phyloP scores from a whole-genome alignment of 2,888 invertebrate species.

The Gari tellinella region DNA sequence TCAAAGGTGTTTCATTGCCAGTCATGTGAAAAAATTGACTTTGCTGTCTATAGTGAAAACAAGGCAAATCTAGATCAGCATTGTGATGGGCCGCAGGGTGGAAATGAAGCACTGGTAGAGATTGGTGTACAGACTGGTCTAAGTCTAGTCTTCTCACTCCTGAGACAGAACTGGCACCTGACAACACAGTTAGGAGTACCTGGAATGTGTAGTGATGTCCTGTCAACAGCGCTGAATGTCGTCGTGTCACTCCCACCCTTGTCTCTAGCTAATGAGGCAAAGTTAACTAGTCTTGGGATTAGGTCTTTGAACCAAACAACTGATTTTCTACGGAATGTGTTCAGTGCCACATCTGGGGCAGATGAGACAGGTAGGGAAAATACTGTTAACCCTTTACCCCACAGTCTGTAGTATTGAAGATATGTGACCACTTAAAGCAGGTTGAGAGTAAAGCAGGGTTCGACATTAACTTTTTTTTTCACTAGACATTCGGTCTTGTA shows the following conservation, averaged over 20 bases:
- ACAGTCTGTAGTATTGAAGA: no score
- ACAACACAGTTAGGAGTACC: slow-evolving; percentile 76
- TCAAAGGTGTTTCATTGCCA: slow-evolving; percentile 86
- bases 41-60: slow-evolving; percentile 21
- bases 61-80: slow-evolving; percentile 19
- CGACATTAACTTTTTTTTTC: no score
- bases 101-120: slow-evolving; percentile 87
- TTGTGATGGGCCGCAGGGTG: slow-evolving; percentile 31
- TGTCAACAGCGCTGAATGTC: slow-evolving; percentile 87
- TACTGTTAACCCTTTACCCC: no score
- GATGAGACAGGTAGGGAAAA: slow-evolving; percentile 84
- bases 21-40: background rate
- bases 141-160: slow-evolving; percentile 87
- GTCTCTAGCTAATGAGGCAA: slow-evolving; percentile 87
- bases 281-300: slow-evolving; percentile 85
- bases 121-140: slow-evolving; percentile 88
- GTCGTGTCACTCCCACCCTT: slow-evolving; percentile 87
- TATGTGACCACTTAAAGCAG: no score
- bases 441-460: no score
- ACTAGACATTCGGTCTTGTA: no score
- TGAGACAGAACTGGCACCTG: slow-evolving; percentile 87
- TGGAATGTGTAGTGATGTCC: slow-evolving; percentile 87
- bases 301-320: slow-evolving; percentile 86
- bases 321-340: slow-evolving; percentile 85
- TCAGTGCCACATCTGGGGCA: slow-evolving; percentile 86